Base-by-base conservation (phyloP, 2,797 vertebrate species). In the Notolepis coatsorum region DNA sequence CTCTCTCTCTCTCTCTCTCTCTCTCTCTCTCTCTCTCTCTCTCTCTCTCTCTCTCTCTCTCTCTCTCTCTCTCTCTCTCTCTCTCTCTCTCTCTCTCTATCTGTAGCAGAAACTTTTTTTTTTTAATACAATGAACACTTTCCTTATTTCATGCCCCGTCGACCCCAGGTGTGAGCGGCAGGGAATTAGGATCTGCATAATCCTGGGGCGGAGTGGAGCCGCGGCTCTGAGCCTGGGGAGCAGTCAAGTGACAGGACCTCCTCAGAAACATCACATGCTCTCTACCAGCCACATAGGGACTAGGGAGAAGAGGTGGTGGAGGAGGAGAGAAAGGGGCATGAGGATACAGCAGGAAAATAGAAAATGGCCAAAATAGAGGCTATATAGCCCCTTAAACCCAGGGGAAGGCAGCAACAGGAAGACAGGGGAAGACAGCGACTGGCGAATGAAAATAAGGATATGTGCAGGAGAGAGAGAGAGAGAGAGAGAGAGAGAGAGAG, bases 101-200 rank as follows among this genome's bases (percentile, higher is more conserved):
- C 55, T 42, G 43, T 82, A 75, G 70, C 49, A 47, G 71, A 77
- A 84, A 80, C 70, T 84, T 89, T 82, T 87, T 86, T 88, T 80
- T 84, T 89, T 82, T 87, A 86, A 88, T 80, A 62, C 64, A 53
- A 50, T 21, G 68, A 85, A 76, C 79, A 79, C 69, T 89, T 84
- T 85, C 68, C 87, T 76, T 88, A 89, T 92, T 91, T 92, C 89
- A 91, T 88, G 89, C 81, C 86, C 84, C 82, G 87, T 84, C 90
- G 86, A 81, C 77, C 78, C 82, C 82, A 92, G 89, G 91, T 91
- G 86, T 74, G 69, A 89, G 79, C 35, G 24, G 77, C 54, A 61
- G 75, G 69, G 76, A 91, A 89, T 89, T 87, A 83, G 64, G 78
- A 89, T 91, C 82, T 90, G 82, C 87, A 91, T 91, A 90, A 92